Conservation (phyloP, 2,888 invertebrate species). For the Lobophora halterata region DNA sequence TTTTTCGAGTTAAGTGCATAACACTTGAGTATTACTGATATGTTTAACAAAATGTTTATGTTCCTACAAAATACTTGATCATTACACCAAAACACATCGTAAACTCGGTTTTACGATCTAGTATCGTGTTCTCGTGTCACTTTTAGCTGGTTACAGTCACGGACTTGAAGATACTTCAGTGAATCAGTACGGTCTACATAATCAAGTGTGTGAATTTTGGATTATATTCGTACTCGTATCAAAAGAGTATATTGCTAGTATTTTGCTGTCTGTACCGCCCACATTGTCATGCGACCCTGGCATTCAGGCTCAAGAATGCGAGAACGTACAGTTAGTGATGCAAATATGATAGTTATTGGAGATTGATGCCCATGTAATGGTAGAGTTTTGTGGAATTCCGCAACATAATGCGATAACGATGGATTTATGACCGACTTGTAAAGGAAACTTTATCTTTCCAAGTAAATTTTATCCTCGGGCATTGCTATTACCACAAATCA, state of each 20-base stretch:
- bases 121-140: constrained; percentile 19
- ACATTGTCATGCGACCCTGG: constrained; percentile 24
- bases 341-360: constrained; percentile 25
- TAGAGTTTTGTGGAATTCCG: constrained; percentile 9
- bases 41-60: background rate
- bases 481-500: no score
- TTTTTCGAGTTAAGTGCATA: no score
- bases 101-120: constrained; percentile 13
- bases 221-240: constrained; percentile 3
- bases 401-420: background rate
- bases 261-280: constrained; percentile 10
- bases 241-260: background rate
- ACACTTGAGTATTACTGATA: background rate
- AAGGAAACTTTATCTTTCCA: no score
- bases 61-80: background rate
- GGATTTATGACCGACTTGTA: constrained; percentile 6
- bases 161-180: constrained; percentile 6
- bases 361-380: constrained; percentile 23
- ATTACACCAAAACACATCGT: constrained; percentile 9
- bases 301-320: constrained; percentile 25
- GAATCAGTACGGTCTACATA: constrained; percentile 1
- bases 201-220: constrained; percentile 1
- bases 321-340: constrained; percentile 24
- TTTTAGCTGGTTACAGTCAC: constrained; percentile 19
- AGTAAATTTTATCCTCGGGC: no score